phyloP scores from a whole-genome alignment of 2,113 vertebrate genomes.

The Tringa solitaria region DNA sequence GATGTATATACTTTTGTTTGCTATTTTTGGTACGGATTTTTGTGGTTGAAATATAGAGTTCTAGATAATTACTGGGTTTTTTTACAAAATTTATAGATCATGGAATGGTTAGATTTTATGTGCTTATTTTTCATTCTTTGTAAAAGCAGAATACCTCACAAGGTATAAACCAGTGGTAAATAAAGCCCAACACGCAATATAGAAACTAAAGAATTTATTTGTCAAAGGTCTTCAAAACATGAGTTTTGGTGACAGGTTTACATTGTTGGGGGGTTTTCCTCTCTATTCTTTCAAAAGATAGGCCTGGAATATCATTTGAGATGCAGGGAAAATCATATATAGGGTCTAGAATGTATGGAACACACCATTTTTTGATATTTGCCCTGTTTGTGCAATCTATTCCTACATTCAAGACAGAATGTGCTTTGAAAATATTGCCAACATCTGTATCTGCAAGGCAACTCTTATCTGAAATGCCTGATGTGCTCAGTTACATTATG shows the following conservation, averaged over 20 bases:
- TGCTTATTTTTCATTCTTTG: not conserved
- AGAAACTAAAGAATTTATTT: not conserved
- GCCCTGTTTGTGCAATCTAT: not conserved
- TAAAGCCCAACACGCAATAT: not conserved
- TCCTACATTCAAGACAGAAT: not conserved
- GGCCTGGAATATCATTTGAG: not conserved
- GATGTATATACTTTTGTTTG: not conserved
- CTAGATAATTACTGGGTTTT: fast-evolving
- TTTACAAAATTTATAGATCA: not conserved
- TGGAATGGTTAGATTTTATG: not conserved
- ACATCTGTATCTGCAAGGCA: not conserved
- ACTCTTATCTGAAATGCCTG: constrained; percentile 15
- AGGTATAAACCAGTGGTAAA: not conserved
- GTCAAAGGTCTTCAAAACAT: not conserved
- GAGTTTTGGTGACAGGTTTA: not conserved
- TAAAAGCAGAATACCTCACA: not conserved
- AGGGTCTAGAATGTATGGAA: not conserved
- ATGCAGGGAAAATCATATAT: not conserved
- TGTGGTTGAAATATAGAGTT: not conserved
- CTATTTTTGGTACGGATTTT: not conserved
- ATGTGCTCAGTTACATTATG: constrained; percentile 21
- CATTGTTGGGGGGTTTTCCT: fast-evolving
- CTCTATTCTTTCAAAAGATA: not conserved
- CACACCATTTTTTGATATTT: not conserved
- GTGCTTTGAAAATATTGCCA: not conserved